Base-by-base conservation (phyloP, 2,888 invertebrate species). In the Poecilus cupreus region DNA sequence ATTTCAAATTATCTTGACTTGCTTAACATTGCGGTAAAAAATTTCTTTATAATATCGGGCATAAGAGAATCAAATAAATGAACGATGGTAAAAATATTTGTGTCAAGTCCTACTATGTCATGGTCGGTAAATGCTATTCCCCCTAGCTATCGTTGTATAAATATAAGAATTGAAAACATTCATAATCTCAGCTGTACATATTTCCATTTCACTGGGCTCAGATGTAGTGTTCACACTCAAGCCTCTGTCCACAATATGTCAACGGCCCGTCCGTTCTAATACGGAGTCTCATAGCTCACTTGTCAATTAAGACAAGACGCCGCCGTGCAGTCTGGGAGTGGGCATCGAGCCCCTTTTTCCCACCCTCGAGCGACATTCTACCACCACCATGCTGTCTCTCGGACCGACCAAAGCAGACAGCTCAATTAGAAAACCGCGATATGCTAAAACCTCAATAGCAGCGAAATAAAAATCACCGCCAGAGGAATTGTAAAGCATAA, bases 291-390 rank as follows among this genome's bases (percentile, higher is more conserved):
- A 79, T 79, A 79, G 68, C 79, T 79, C 79, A 79, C 79, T 79
- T 79, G 79, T 79, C 79, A 79, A 79, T 79, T 79, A 79, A 79
- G 79, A 79, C 39, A n/a, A n/a, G n/a, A n/a, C n/a, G n/a, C n/a
- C n/a, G 18, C 39, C 26, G 46, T 20, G 39, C 64, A 24, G 72
- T 57, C 24, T 54, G 32, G n/a, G 76, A 54, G 60, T 76, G 75
- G 64, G 64, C 16, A 57, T 24, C 13, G 37, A 16, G 64, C 60
- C 64, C 78, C 78, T 57, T 78, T 57, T 78, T 60, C 78, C 64
- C 78, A 64, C 78, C 78, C 78, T 78, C 60, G 26, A 78, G 78
- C 64, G 54, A 78, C 78, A 43, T 46, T 64, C 64, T 24, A 22
- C 22, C 43, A 16, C 64, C 26, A 20, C 24, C 75, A 75, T 3